These are phyloP conservation scores for Rhaphigaster nebulosa DNA, from an alignment of 2,888 invertebrate genomes.

Conservation along the genomic window DNA sequence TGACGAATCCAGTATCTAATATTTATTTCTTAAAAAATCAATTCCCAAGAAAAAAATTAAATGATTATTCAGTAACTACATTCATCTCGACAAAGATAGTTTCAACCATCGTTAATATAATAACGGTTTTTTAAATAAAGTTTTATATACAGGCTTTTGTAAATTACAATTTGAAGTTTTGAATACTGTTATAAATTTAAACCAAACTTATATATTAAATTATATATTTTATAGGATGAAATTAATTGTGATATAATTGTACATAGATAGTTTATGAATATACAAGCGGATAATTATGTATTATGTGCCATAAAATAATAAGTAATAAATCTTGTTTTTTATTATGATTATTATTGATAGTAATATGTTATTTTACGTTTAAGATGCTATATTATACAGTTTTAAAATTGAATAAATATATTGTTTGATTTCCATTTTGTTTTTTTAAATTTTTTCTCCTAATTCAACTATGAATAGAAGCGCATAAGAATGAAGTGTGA, in stretches of 20 bases:
- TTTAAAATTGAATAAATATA: constrained; percentile 29
- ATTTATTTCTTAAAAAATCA: too few relatives aligned
- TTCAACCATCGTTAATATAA: too few relatives aligned
- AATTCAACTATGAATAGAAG: not conserved
- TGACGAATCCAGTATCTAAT: too few relatives aligned
- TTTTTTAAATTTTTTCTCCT: not conserved
- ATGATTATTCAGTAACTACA: too few relatives aligned
- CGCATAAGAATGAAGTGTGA: too few relatives aligned
- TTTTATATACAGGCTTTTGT: not conserved
- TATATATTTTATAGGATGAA: not conserved
- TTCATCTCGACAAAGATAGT: too few relatives aligned
- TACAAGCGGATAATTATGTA: not conserved
- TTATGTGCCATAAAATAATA: constrained; percentile 25
- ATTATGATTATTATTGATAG: not conserved
- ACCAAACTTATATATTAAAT: not conserved
- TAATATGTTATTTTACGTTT: constrained; percentile 2
- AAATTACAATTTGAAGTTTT: not conserved
- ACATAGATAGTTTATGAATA: not conserved
- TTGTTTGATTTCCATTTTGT: constrained; percentile 5
- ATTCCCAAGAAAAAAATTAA: too few relatives aligned
- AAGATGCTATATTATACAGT: not conserved
- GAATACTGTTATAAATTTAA: not conserved
- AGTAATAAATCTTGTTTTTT: not conserved
- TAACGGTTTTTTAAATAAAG: too few relatives aligned
- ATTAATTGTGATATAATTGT: constrained; percentile 28